Evolutionary conservation across 2,888 invertebrate species (phyloP).

Genomic region (Pristionchus japonicus): DNA sequence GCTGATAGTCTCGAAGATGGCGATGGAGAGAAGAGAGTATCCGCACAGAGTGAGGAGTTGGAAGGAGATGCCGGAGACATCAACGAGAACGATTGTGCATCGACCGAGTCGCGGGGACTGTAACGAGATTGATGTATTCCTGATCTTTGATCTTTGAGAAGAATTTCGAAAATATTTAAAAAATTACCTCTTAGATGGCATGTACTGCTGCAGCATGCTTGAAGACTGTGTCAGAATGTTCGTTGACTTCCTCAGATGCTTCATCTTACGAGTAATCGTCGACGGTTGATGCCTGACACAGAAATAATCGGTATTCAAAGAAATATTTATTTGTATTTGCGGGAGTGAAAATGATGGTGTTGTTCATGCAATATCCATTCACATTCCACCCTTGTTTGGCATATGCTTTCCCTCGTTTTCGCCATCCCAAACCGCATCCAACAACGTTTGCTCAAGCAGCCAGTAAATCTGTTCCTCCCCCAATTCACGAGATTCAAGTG

Average conservation of each 20-base stretch:
- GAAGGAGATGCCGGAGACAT: conserved; percentile 40
- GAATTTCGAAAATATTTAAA: background rate
- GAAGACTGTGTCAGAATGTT: background rate
- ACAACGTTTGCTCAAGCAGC: background rate
- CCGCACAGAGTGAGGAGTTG: background rate
- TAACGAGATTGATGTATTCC: background rate
- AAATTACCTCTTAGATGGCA: conserved; percentile 21
- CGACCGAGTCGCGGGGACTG: conserved; percentile 40
- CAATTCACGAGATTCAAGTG: background rate
- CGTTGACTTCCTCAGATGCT: conserved; percentile 31
- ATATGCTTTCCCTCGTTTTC: background rate
- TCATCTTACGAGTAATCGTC: conserved; percentile 39
- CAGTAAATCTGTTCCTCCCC: background rate
- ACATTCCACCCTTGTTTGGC: background rate
- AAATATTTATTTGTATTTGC: too few relatives aligned
- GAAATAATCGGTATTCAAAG: background rate
- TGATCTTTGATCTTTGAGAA: background rate
- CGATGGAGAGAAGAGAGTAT: conserved; percentile 27
- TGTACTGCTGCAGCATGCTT: background rate
- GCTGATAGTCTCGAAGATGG: conserved; percentile 7
- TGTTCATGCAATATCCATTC: too few relatives aligned
- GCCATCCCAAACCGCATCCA: background rate
- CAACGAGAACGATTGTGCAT: conserved; percentile 24
- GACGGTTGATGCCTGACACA: background rate
- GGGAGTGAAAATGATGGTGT: too few relatives aligned